Base-by-base conservation (phyloP, 2,113 vertebrate species). In the Bos indicus region DNA sequence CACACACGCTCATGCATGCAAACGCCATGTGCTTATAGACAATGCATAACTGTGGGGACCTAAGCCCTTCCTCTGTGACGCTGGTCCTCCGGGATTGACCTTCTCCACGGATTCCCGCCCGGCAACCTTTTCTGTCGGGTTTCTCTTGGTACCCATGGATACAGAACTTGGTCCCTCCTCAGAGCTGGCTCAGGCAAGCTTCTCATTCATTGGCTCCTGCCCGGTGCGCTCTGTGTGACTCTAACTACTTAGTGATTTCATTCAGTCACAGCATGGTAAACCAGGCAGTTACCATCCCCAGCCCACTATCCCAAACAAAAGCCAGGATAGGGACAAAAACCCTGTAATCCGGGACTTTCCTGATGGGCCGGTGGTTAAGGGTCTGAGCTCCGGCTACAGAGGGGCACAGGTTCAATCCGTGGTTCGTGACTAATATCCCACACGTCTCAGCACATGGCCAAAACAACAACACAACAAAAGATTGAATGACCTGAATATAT, bases 221-320 rank as follows among this genome's bases (percentile, higher is more conserved):
- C 0, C 5, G 21, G 1, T 11, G 30, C 5, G 1, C 15, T 60
- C 1, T 2, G 9, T 2, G 25, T 15, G 12, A 8, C 25, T n/a
- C 9, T n/a, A 52, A 51, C 33, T 51, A n/a, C 3, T 9, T 43
- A 6, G 48, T 25, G 23, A 36, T 40, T 33, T 7, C 33, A 15
- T 12, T 51, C 2, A n/a, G 33, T 11, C n/a, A 67, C 64, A 67
- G 17, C 33, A 9, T 7, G 8, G 64, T 4, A 40, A 28, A n/a
- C 28, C 33, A 2, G 25, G 43, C 30, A 28, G 13, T 28, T 8
- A 26, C 11, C 25, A 36, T 30, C 6, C 13, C 13, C 40, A 30
- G 3, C 33, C 30, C 16, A 59, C 25, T 7, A 6, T 26, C 14
- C 17, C 48, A 43, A 43, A 43, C 17, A 54, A 67, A 54, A 92